Percentiles rank a stretch among this genome's conserved stretches.
Evolutionary conservation across 2,797 vertebrate species (phyloP).

Genomic region (Pipistrellus nathusii): DNA sequence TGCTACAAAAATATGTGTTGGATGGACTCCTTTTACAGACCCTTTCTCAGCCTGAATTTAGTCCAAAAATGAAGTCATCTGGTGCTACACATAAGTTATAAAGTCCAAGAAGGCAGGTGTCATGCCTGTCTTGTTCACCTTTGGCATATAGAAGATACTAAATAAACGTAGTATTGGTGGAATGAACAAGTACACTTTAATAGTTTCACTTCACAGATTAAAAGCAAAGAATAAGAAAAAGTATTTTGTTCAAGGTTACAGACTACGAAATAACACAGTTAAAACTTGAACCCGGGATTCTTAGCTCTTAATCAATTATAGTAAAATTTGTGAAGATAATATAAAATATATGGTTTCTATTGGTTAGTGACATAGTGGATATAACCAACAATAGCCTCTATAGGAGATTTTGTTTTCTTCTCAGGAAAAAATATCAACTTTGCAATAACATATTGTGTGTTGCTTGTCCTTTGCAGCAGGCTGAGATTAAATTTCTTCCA

Average conservation of each 20-base stretch:
- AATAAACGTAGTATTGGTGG: neutral
- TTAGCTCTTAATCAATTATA: conserved; percentile 1
- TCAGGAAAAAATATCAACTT: conserved; percentile 23
- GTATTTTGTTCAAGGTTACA: neutral
- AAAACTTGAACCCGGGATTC: neutral
- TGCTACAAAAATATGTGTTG: neutral
- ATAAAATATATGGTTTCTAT: neutral
- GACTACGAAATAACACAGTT: neutral
- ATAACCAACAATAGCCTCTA: neutral
- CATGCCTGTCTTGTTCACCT: neutral
- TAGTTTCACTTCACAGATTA: neutral
- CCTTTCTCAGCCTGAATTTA: neutral
- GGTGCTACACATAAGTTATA: neutral
- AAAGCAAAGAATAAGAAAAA: conserved; percentile 40
- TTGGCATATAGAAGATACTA: neutral
- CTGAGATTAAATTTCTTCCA: conserved; percentile 44
- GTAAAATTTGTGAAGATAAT: conserved; percentile 40
- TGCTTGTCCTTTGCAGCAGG: neutral
- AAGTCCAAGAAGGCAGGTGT: neutral
- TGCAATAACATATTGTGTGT: neutral
- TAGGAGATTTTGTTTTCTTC: conserved; percentile 2
- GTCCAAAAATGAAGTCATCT: neutral
- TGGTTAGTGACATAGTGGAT: neutral
- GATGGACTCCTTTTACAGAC: neutral
- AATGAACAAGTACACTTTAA: neutral